Conservation (phyloP, 2,888 invertebrate genomes). For the Poecilobothrus nobilitatus region DNA sequence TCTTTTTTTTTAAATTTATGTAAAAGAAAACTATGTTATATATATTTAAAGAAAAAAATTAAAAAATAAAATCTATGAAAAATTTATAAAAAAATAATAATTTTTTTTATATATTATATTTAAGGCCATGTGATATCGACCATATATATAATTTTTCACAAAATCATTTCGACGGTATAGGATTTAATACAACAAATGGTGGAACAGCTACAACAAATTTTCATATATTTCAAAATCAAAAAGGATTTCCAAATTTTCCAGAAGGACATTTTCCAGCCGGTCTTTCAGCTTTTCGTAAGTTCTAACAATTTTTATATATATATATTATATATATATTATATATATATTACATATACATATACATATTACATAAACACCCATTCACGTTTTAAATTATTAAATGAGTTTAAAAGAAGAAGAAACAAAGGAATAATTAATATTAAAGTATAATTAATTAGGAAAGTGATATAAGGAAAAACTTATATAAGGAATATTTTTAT, state of each 20-base stretch:
- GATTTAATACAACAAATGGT: slow-evolving; percentile 23
- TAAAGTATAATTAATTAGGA: no score
- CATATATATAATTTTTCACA: slow-evolving; percentile 24
- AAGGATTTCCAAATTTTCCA: slow-evolving; percentile 27
- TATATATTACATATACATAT: no score
- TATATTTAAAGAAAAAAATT: not conserved
- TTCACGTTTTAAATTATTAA: no score
- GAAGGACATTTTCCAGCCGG: slow-evolving; percentile 41
- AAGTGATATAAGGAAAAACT: no score
- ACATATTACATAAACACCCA: no score
- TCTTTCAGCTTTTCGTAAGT: slow-evolving; percentile 43
- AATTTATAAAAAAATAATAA: not conserved
- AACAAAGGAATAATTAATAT: no score
- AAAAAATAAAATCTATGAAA: not conserved
- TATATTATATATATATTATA: no score
- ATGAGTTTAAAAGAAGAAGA: no score
- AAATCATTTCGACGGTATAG: slow-evolving; percentile 20
- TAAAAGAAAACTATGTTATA: not conserved
- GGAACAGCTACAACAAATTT: slow-evolving; percentile 24
- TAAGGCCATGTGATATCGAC: slow-evolving; percentile 27
- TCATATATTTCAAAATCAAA: slow-evolving; percentile 30
- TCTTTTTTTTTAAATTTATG: not conserved
- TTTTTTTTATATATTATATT: slow-evolving; percentile 15
- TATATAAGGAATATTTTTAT: no score
- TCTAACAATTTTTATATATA: no score